Conservation (phyloP, 2,888 invertebrate genomes). For the Biston stratarius region DNA sequence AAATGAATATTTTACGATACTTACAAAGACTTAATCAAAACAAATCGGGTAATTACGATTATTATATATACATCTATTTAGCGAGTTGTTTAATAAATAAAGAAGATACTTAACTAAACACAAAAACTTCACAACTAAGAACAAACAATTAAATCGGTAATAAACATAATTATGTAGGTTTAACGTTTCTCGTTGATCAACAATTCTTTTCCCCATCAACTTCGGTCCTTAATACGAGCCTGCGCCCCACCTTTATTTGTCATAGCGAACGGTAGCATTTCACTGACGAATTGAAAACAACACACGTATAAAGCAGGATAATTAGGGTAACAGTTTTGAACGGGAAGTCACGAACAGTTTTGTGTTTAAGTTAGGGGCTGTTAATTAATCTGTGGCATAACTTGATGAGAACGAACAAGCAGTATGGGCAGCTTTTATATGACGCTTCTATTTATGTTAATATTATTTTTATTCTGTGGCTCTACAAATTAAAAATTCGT, state of each 20-base stretch:
- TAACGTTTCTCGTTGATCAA: neutral
- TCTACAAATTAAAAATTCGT: too few species aligned
- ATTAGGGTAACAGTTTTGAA: slow-evolving; percentile 19
- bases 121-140: neutral
- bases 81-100: too few species aligned
- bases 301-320: slow-evolving; percentile 16
- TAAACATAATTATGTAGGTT: slow-evolving; percentile 1
- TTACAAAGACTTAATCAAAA: too few species aligned
- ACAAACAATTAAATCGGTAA: slow-evolving; percentile 1
- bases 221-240: slow-evolving; percentile 16
- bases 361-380: slow-evolving; percentile 2
- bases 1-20: too few species aligned
- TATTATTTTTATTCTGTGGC: too few species aligned
- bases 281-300: slow-evolving; percentile 27
- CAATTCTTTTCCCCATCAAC: slow-evolving; percentile 3
- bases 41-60: too few species aligned
- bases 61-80: too few species aligned
- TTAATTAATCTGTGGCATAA: neutral
- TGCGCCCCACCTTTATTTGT: slow-evolving; percentile 29
- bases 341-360: slow-evolving; percentile 16
- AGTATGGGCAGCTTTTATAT: neutral
- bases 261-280: slow-evolving; percentile 17
- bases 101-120: neutral
- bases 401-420: neutral
- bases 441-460: neutral